Percentiles rank a stretch among this genome's conserved stretches.
Conservation (phyloP, 92 coral and sea anemone genomes). For the Galaxea fascicularis region DNA sequence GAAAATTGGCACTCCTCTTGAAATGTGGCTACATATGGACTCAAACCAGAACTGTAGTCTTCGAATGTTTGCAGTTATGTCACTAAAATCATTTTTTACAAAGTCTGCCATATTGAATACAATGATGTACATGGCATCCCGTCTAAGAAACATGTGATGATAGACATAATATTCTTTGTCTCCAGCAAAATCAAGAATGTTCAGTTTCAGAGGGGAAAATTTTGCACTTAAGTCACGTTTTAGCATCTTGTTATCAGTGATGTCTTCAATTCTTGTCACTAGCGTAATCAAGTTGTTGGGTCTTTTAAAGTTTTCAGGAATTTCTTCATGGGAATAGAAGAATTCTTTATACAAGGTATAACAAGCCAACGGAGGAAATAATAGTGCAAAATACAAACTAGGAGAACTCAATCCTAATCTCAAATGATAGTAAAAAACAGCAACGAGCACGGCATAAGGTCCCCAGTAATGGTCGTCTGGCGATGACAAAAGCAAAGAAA, state of each 20-base stretch:
- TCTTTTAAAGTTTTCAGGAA: background rate
- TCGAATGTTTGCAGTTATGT: background rate
- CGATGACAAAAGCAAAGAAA: background rate
- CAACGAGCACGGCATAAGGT: background rate
- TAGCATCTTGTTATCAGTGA: background rate
- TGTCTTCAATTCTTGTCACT: background rate
- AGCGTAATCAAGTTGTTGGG: background rate
- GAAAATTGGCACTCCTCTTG: constrained; percentile 41
- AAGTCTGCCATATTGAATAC: constrained; percentile 42
- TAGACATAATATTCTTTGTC: constrained; percentile 58
- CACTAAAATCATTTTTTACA: constrained; percentile 4
- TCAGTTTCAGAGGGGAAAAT: constrained; percentile 41
- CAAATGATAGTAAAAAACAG: background rate
- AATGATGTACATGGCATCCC: constrained; percentile 44
- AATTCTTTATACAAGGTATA: background rate
- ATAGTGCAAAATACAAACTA: background rate
- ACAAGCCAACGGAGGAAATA: background rate
- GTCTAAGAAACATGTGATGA: constrained; percentile 59
- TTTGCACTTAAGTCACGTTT: constrained; percentile 29
- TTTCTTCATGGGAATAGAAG: background rate
- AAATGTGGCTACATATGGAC: constrained; percentile 58
- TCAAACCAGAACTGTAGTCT: constrained; percentile 68
- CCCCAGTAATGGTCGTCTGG: background rate
- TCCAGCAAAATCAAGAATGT: constrained; percentile 71
- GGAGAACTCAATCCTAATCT: background rate